Evolutionary conservation across 2,888 invertebrate genomes (phyloP), one percentile per base, ranked within the genome.

Genomic region (Leucophenga montana): DNA sequence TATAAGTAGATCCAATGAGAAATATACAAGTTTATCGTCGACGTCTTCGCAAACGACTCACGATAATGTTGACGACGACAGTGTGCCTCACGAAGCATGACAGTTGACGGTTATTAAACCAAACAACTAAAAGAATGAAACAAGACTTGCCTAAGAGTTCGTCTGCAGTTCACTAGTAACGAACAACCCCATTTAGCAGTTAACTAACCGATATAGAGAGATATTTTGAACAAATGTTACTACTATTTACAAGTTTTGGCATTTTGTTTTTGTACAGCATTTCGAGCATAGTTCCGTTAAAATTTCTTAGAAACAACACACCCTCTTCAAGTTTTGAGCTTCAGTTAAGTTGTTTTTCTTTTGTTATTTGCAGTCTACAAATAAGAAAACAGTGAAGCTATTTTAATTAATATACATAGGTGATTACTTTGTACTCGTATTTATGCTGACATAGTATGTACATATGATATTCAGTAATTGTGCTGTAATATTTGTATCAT

Each of bases 81-180:
- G 75, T 77, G 77, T 76, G 77, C 76, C 75, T 76, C 75, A 50
- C 79, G 75, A 76, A 78, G 80, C 84, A 79, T 74, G 82, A 84
- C 85, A 76, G 82, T 79, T 78, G 85, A 79, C 82, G 83, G 81
- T 85, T 85, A 82, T 83, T 84, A 83, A 83, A 78, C 79, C 78
- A 75, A 77, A 71, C 73, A 70, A 72, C 54, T 53, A 62, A 54
- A 33, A 22, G 50, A 67, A 70, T 5, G 11, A 39, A 39, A 11
- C 9, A 39, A 39, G 39, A 39, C 39, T 39, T 39, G 8, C 39
- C 11, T 39, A 39, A 39, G 39, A 39, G 39, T 39, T 39, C 39
- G 11, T 11, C 3, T 3, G 11, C 39, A 39, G 39, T 39, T 39
- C 11, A 5, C 39, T 8, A 39, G 3, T 39, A 39, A 39, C 39